phyloP scores from a whole-genome alignment of 2,888 invertebrate species.

The Choristoneura rosaceana region DNA sequence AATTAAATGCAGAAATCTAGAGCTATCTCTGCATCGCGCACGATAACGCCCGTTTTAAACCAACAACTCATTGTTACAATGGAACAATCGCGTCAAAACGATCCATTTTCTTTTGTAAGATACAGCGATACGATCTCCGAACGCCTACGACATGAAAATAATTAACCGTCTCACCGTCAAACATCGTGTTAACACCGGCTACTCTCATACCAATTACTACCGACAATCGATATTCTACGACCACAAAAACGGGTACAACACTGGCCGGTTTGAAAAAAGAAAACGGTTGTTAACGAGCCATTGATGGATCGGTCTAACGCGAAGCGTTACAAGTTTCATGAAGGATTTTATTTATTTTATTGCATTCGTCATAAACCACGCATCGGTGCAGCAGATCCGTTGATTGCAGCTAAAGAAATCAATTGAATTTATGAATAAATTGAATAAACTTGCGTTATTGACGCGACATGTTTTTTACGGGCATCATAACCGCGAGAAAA shows the following conservation, averaged over 20 bases:
- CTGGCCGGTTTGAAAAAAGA: slow-evolving; percentile 69
- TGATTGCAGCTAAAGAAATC: slow-evolving; percentile 72
- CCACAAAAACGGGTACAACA: slow-evolving; percentile 73
- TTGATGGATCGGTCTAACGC: slow-evolving; percentile 81
- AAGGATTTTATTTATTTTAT: slow-evolving; percentile 61
- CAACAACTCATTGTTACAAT: slow-evolving; percentile 64
- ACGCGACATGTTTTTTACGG: slow-evolving; percentile 75
- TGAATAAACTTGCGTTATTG: slow-evolving; percentile 76
- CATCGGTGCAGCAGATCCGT: slow-evolving; percentile 61
- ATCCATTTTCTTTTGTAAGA: slow-evolving; percentile 73
- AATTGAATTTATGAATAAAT: slow-evolving; percentile 82
- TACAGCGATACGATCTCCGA: slow-evolving; percentile 71
- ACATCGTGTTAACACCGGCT: slow-evolving; percentile 82
- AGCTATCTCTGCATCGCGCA: slow-evolving; percentile 34
- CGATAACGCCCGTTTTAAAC: slow-evolving; percentile 47
- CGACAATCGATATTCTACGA: slow-evolving; percentile 67
- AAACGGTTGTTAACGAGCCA: slow-evolving; percentile 73
- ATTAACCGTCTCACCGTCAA: slow-evolving; percentile 79
- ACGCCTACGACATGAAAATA: slow-evolving; percentile 83
- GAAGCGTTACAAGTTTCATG: slow-evolving; percentile 66
- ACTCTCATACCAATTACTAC: slow-evolving; percentile 84
- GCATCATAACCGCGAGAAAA: slow-evolving; percentile 66
- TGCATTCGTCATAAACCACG: slow-evolving; percentile 50
- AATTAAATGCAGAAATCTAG: slow-evolving; percentile 47
- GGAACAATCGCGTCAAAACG: slow-evolving; percentile 63